Evolutionary conservation across 1,140 invertebrate genomes (phyloP), one percentile per base, ranked within the genome.

Genomic region (Pseudomyrmex cubaensis): DNA sequence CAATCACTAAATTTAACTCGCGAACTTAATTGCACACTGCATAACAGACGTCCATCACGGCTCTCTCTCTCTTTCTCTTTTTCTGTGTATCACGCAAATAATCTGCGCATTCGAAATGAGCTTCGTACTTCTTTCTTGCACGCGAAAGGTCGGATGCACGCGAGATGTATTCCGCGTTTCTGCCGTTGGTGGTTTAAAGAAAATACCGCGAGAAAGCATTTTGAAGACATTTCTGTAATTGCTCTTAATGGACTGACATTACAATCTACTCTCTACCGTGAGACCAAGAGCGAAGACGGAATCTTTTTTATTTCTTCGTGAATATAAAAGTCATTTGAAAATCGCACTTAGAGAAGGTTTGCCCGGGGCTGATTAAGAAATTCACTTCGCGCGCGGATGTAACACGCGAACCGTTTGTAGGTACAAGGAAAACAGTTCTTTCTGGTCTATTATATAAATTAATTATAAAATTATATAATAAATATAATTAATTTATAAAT

Each of bases 61-160:
- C 59, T 57, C 46, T 59, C 10, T 70, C 46, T 12, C 15, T 50
- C 10, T 12, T 8, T 57, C 22, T 78, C 10, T 70, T 17, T 48
- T 61, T 10, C 20, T 50, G 20, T 59, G 46, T 72, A 72, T 80
- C 44, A 17, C 54, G 22, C 12, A 70, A 13, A 80, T 80, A 72
- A 80, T 80, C 46, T 25, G n/a, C 52, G 64, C 66, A 69, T 70
- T 59, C 46, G 44, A 62, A 80, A 80, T 62, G 54, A 70, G 20
- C 35, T 59, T 57, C 54, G 52, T 78, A 69, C 22, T 80, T 35
- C 35, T 35, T 72, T 22, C 48, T 80, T 80, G 76, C 66, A 80
- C 66, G 76, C 76, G 76, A 80, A 46, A 80, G 17, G n/a, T 59
- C 48, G 22, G 64, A 72, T 17, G 76, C 76, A 78, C 76, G 76